A percentile compares a stretch with the other conserved stretches of the same genome.
phyloP scores from a whole-genome alignment of 92 coral and sea anemone genomes.

The Chrysogorgia sp. region DNA sequence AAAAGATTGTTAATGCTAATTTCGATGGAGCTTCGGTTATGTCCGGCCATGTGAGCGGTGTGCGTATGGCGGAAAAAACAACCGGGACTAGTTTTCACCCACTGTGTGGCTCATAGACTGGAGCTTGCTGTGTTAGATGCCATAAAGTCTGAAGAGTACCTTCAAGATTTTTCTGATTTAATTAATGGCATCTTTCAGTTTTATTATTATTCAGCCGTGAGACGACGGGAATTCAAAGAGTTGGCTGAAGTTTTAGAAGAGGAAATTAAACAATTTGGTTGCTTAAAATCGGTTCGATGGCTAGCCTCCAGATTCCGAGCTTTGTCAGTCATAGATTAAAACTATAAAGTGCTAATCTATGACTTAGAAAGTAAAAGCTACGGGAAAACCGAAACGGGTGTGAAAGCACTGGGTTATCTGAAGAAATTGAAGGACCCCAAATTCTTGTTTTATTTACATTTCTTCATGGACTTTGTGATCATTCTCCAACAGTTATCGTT shows the following conservation, averaged over 20 bases:
- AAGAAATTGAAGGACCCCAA: too few species aligned
- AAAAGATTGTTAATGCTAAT: background rate
- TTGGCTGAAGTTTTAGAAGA: constrained; percentile 45
- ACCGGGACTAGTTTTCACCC: constrained; percentile 34
- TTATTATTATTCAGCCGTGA: constrained; percentile 55
- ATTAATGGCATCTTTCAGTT: constrained; percentile 40
- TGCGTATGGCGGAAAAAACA: constrained; percentile 25
- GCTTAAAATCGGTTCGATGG: constrained; percentile 9
- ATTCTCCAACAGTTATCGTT: background rate
- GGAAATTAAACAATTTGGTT: too few species aligned
- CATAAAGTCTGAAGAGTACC: constrained; percentile 29
- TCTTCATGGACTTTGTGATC: constrained; percentile 6
- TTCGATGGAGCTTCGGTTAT: constrained; percentile 54
- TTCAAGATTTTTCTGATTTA: constrained; percentile 36
- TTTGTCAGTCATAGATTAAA: constrained; percentile 3
- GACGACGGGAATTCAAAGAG: constrained; percentile 48
- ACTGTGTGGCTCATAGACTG: constrained; percentile 62
- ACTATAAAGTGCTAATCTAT: background rate
- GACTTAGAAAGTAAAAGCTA: constrained; percentile 1
- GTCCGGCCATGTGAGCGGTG: constrained; percentile 53
- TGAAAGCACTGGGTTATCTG: too few species aligned
- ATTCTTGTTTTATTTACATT: too few species aligned
- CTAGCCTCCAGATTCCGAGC: constrained; percentile 9
- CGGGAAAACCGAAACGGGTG: constrained; percentile 1
- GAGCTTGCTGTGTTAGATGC: constrained; percentile 63